Conservation (phyloP, 92 coral and sea anemone species). For the Meandrina meandrites region DNA sequence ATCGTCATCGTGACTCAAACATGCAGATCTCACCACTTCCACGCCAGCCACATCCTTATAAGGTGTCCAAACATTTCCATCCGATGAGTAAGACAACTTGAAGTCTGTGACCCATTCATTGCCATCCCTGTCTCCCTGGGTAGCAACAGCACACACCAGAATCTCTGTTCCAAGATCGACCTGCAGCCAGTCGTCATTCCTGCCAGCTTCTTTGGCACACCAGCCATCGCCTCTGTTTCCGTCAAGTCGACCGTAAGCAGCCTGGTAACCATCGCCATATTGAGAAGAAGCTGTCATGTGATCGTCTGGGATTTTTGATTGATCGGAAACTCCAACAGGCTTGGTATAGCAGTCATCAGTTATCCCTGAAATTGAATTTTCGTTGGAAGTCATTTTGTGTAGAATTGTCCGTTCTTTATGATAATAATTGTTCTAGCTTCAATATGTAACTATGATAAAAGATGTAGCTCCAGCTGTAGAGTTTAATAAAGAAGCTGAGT, state of each 20-base stretch:
- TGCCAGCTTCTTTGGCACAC: not conserved
- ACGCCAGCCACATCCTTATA: not conserved
- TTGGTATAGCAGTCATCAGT: not conserved
- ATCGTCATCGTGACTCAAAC: no score
- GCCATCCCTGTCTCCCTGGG: not conserved
- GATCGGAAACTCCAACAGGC: not conserved
- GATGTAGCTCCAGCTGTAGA: no score
- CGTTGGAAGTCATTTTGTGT: not conserved
- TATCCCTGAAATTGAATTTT: not conserved
- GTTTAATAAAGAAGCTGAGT: no score
- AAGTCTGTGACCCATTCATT: not conserved
- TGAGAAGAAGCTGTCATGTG: not conserved
- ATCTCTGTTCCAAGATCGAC: not conserved
- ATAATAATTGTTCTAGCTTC: no score
- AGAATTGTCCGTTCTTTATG: not conserved
- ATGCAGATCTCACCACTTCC: not conserved
- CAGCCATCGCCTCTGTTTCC: not conserved
- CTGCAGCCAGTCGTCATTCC: conserved; percentile 1
- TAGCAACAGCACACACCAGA: not conserved
- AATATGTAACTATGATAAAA: no score
- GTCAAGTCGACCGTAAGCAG: not conserved
- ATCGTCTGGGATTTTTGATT: not conserved
- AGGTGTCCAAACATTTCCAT: not conserved
- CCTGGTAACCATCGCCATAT: not conserved
- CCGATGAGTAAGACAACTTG: not conserved